These are phyloP conservation scores for Naso thynnoides DNA, from an alignment of 2,797 vertebrate genomes.

Conservation along the genomic window DNA sequence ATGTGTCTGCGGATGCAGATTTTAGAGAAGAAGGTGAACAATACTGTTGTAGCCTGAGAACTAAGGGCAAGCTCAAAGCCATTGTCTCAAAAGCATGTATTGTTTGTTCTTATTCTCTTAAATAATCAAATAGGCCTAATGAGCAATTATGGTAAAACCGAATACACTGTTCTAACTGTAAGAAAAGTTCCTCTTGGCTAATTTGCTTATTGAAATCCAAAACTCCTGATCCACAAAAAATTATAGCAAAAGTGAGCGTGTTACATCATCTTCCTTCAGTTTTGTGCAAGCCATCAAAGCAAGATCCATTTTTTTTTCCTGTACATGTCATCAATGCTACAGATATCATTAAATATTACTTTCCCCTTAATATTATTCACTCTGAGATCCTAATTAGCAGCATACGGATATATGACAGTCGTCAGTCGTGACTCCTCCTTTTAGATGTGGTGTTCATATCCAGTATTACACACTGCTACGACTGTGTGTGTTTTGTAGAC, in stretches of 20 bases:
- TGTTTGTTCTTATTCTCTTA: slow-evolving; percentile 14
- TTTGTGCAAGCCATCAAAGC: slow-evolving; percentile 57
- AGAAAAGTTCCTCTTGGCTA: slow-evolving; percentile 20
- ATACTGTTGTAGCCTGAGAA: not conserved
- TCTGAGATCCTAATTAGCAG: slow-evolving; percentile 10
- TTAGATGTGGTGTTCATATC: slow-evolving; percentile 26
- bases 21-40: slow-evolving; percentile 19
- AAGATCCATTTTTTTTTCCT: slow-evolving; percentile 22
- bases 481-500: slow-evolving; percentile 55
- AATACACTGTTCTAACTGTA: not conserved
- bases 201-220: slow-evolving; percentile 37
- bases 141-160: not conserved
- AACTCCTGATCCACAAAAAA: slow-evolving; percentile 42
- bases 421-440: slow-evolving; percentile 22
- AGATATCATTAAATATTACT: slow-evolving; percentile 17
- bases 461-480: slow-evolving; percentile 8
- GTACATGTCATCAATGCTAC: slow-evolving; percentile 33
- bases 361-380: slow-evolving; percentile 3
- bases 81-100: slow-evolving; percentile 15
- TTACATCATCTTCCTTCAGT: slow-evolving; percentile 47
- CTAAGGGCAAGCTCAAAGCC: slow-evolving; percentile 12
- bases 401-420: not conserved
- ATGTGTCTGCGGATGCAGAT: slow-evolving; percentile 14
- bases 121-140: slow-evolving; percentile 25
- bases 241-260: slow-evolving; percentile 18